Percentiles rank a stretch among this genome's conserved stretches.
Evolutionary conservation across 2,888 invertebrate genomes (phyloP).

Genomic region (Polymixis lichenea): DNA sequence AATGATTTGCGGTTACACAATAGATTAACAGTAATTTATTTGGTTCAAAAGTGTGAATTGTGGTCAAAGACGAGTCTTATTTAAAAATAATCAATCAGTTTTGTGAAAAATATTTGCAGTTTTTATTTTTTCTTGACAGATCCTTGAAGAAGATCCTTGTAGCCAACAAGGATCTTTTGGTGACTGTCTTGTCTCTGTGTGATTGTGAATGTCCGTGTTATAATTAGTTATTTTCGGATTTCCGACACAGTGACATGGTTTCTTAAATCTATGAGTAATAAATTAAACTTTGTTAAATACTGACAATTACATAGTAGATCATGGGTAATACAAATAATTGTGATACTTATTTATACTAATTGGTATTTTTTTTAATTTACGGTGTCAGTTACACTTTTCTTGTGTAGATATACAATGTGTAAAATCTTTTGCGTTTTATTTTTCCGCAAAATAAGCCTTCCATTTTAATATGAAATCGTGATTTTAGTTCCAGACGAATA

Average conservation of each 20-base stretch:
- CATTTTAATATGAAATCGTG: not conserved
- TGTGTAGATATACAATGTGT: not conserved
- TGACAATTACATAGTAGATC: not conserved
- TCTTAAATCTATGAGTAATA: slow-evolving; percentile 17
- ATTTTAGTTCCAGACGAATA: no score
- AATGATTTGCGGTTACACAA: slow-evolving; percentile 19
- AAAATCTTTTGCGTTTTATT: not conserved
- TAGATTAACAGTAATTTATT: slow-evolving; percentile 10
- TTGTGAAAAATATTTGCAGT: slow-evolving; percentile 29
- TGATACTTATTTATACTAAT: not conserved
- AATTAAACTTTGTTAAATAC: slow-evolving; percentile 26
- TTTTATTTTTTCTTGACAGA: slow-evolving; percentile 8
- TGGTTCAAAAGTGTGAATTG: slow-evolving; percentile 1
- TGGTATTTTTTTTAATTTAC: not conserved
- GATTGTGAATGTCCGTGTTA: slow-evolving; percentile 30
- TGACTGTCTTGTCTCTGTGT: not conserved
- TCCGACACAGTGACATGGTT: slow-evolving; percentile 3
- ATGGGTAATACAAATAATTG: slow-evolving; percentile 5
- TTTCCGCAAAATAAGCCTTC: not conserved
- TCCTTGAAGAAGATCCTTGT: no score
- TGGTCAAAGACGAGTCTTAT: slow-evolving; percentile 22
- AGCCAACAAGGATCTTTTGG: no score
- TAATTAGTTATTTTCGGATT: slow-evolving; percentile 28
- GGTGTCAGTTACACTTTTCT: not conserved
- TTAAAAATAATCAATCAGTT: slow-evolving; percentile 28